Percentiles rank a stretch among this genome's conserved stretches.
These are phyloP conservation scores for Anser cygnoides DNA, from an alignment of 2,113 vertebrate genomes.

Conservation along the genomic window DNA sequence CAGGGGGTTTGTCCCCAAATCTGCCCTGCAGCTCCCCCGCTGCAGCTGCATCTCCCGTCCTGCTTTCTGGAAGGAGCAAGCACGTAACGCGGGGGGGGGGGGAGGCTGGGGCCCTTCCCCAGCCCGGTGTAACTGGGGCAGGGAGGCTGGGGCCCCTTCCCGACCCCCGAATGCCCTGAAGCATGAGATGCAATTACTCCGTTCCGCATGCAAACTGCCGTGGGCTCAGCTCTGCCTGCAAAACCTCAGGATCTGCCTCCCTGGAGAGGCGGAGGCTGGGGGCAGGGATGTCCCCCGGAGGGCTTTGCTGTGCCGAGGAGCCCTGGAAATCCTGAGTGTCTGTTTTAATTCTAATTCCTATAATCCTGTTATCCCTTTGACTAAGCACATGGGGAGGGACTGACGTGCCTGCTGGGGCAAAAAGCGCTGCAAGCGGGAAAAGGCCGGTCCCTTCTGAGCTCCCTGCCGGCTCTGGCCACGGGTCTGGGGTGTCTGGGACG, in stretches of 20 bases:
- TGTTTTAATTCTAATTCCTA: neutral
- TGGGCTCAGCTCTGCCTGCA: neutral
- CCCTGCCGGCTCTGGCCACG: accelerated
- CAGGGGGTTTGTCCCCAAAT: neutral
- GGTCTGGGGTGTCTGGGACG: no score
- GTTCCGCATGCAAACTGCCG: neutral
- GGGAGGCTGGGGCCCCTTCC: neutral
- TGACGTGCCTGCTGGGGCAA: neutral
- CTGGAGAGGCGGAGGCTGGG: accelerated
- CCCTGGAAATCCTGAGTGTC: neutral
- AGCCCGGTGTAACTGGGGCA: no score
- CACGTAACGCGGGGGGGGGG: no score
- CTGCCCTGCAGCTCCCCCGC: neutral
- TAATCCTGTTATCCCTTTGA: neutral
- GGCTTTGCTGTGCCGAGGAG: neutral
- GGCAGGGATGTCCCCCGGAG: neutral
- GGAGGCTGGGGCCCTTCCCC: neutral
- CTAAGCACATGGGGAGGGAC: neutral
- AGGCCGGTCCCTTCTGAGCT: neutral
- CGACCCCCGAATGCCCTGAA: slow-evolving; percentile 6
- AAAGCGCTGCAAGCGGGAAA: neutral
- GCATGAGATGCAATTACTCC: slow-evolving; percentile 24
- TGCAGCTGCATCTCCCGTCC: accelerated
- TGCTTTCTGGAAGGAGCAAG: neutral
- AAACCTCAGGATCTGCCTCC: accelerated